Percentiles rank a stretch among this genome's conserved stretches.
phyloP scores from a whole-genome alignment of 2,113 vertebrate genomes.

The Genyomyrus donnyi region DNA sequence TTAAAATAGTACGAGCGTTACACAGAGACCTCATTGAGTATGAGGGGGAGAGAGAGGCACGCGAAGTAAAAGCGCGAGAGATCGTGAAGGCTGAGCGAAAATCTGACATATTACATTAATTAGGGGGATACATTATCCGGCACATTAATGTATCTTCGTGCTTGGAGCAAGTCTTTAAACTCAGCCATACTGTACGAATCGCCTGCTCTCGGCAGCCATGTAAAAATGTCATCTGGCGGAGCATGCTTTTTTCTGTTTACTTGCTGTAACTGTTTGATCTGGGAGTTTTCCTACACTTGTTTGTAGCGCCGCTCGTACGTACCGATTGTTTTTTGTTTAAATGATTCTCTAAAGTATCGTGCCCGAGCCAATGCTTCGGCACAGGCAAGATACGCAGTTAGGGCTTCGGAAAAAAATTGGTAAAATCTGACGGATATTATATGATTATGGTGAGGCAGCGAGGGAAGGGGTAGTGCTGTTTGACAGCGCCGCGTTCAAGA shows the following conservation, averaged over 20 bases:
- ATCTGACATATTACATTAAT: too few species aligned
- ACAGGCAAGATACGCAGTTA: neutral
- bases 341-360: neutral
- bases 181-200: neutral
- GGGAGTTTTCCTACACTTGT: neutral
- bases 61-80: slow-evolving; percentile 46
- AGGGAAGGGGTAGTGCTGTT: neutral
- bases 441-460: neutral
- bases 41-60: slow-evolving; percentile 51
- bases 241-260: neutral
- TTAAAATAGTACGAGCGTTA: slow-evolving; percentile 64
- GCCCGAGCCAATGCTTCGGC: neutral
- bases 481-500: neutral
- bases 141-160: too few species aligned
- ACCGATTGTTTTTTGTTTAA: neutral
- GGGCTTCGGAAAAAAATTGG: neutral
- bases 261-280: neutral
- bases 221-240: neutral
- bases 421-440: neutral
- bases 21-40: slow-evolving; percentile 33
- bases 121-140: too few species aligned
- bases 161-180: neutral
- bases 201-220: neutral
- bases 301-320: neutral
- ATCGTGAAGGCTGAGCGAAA: too few species aligned